Evolutionary conservation across 2,797 vertebrate genomes (phyloP), one percentile per base, ranked within the genome.

Genomic region (Cygnus olor): DNA sequence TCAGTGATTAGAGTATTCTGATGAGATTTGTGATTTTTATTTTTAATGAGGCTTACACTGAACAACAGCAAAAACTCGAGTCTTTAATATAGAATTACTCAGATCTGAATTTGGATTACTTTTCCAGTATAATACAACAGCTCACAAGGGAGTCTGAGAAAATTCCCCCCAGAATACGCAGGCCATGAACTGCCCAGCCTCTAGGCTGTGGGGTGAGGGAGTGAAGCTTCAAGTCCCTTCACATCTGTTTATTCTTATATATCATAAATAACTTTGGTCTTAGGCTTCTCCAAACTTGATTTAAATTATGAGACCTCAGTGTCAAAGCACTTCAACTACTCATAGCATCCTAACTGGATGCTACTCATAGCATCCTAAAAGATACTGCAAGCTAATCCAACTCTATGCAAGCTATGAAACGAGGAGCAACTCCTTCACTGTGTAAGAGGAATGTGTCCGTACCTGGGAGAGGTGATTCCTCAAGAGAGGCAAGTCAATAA

Each of bases 321-420:
- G n/a, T 44, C 61, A 70, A 74, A 78, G 38, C 2, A 2, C 15
- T 69, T 66, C 57, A 57, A 14, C 61, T 73, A 38, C 22, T 11
- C 44, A 14, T 34, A 28, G 32, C 36, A 68, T 76, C n/a, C 36
- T 38, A 38, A 38, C 36, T 38, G 36, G 36, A 38, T 38, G 36
- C 65, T 72, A 36, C 21, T 11, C 44, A 18, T 34, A 24, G 32
- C 42, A 68, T 76, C 38, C 47, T 47, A 47, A 47, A 47, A 47
- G 47, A 47, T 47, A 47, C 47, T 36, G 30, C 45, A 38, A 42
- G 30, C 34, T 78, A 16, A 56, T 20, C 36, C 12, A 53, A 53
- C 2, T 1, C 66, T 11, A 2, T 0, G 0, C 0, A 3, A 27
- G 8, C 17, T 11, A 25, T 51, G 76, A 66, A 80, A 73, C 53